These are phyloP conservation scores for Diadumene lineata DNA, from an alignment of 92 coral and sea anemone genomes.

Conservation along the genomic window DNA sequence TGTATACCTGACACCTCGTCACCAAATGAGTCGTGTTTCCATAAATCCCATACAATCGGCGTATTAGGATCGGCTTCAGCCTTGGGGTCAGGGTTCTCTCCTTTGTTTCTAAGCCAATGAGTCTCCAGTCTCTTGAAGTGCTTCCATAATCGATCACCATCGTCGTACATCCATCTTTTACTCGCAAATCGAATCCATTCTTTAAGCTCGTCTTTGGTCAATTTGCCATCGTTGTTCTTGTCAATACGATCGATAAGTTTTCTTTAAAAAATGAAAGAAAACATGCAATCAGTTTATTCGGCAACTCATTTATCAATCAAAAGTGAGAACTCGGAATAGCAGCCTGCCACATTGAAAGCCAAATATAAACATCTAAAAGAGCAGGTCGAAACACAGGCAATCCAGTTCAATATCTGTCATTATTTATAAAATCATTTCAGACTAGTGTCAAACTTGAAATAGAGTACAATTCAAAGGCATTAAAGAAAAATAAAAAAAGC, in stretches of 20 bases:
- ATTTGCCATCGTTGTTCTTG: conserved; percentile 78
- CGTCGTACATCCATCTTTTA: conserved; percentile 56
- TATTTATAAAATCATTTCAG: too few relatives aligned
- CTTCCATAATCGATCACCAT: conserved; percentile 58
- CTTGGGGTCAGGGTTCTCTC: conserved; percentile 6
- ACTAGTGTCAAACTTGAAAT: too few relatives aligned
- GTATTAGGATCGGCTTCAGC: conserved; percentile 40
- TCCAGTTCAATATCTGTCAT: too few relatives aligned
- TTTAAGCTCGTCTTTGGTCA: conserved; percentile 58
- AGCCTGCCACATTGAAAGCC: too few relatives aligned
- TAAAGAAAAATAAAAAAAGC: too few relatives aligned
- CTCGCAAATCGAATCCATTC: conserved; percentile 73
- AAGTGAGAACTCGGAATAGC: too few relatives aligned
- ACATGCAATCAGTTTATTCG: too few relatives aligned
- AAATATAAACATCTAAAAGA: too few relatives aligned
- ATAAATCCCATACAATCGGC: conserved; percentile 64
- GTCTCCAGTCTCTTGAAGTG: conserved; percentile 25
- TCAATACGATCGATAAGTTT: conserved; percentile 88
- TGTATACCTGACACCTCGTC: conserved; percentile 18
- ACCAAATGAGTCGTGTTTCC: conserved; percentile 47
- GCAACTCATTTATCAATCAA: too few relatives aligned
- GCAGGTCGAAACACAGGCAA: too few relatives aligned
- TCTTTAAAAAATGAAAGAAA: too few relatives aligned
- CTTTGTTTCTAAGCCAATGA: conserved; percentile 1
- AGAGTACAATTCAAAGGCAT: too few relatives aligned